phyloP scores from a whole-genome alignment of 2,113 vertebrate species.

The Triplophysa tibetana region DNA sequence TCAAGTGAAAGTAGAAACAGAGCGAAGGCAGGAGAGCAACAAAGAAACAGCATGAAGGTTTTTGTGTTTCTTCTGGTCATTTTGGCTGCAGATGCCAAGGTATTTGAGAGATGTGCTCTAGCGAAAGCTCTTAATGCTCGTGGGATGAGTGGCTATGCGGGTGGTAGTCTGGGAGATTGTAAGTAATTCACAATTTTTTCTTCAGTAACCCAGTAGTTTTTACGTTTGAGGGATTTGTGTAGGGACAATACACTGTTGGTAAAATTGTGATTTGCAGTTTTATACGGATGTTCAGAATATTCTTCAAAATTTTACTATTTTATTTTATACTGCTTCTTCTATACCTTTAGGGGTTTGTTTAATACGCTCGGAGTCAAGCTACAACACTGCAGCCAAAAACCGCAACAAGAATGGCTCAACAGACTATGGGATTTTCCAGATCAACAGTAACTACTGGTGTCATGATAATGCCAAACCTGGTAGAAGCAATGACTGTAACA shows the following conservation, averaged over 20 bases:
- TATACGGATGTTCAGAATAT: no score
- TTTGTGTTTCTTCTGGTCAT: constrained; percentile 56
- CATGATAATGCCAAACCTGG: background rate
- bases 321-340: background rate
- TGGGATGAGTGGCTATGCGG: constrained; percentile 61
- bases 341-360: constrained; percentile 38
- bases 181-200: constrained; percentile 49
- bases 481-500: background rate
- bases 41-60: constrained; percentile 42
- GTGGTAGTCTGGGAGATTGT: constrained; percentile 71
- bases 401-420: constrained; percentile 25
- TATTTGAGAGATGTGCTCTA: constrained; percentile 64
- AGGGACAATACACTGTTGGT: no score
- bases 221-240: background rate
- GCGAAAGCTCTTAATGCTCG: constrained; percentile 54
- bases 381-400: constrained; percentile 26
- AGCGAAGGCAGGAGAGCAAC: background rate
- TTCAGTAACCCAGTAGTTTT: background rate
- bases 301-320: background rate
- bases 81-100: constrained; percentile 53
- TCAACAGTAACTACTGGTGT: constrained; percentile 47
- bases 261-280: no score
- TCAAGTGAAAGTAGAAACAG: no score
- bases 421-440: constrained; percentile 50
- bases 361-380: constrained; percentile 17